These are phyloP conservation scores for Sterrhoptilus dennistouni DNA, from an alignment of 2,113 vertebrate species.

Conservation along the genomic window DNA sequence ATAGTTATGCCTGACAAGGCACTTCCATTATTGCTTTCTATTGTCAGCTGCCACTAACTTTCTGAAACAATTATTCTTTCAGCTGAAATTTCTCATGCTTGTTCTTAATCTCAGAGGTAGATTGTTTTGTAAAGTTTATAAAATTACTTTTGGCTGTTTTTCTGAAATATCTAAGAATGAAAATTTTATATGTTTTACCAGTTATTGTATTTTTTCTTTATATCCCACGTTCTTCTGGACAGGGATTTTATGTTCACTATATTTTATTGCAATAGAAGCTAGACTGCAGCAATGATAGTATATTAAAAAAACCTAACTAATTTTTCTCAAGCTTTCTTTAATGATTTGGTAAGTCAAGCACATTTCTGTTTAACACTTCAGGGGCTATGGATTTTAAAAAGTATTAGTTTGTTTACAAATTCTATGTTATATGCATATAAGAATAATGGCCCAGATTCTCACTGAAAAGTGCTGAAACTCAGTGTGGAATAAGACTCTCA, in stretches of 20 bases:
- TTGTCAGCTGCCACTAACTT: slow-evolving; percentile 32
- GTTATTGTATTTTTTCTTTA: slow-evolving; percentile 27
- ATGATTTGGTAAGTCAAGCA: background rate
- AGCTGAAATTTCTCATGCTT: slow-evolving; percentile 14
- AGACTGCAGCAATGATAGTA: background rate
- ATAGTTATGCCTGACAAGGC: background rate
- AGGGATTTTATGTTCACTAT: slow-evolving; percentile 15
- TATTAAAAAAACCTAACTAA: background rate
- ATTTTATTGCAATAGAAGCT: slow-evolving; percentile 8
- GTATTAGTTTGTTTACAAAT: background rate
- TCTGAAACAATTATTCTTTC: slow-evolving; percentile 31
- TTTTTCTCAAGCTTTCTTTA: slow-evolving; percentile 14
- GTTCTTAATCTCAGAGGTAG: slow-evolving; percentile 13
- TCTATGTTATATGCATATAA: background rate
- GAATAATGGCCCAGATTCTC: background rate
- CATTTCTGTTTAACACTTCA: background rate
- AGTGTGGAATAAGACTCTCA: background rate
- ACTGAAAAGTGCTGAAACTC: background rate
- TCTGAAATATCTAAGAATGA: slow-evolving; percentile 8
- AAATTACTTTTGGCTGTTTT: slow-evolving; percentile 28
- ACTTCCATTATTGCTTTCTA: slow-evolving; percentile 26
- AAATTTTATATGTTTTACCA: background rate
- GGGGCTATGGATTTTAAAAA: background rate
- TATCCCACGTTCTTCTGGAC: background rate
- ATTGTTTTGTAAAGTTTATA: slow-evolving; percentile 21